Base-by-base conservation (phyloP, 2,888 invertebrate species). In the Cataglyphis cursor region DNA sequence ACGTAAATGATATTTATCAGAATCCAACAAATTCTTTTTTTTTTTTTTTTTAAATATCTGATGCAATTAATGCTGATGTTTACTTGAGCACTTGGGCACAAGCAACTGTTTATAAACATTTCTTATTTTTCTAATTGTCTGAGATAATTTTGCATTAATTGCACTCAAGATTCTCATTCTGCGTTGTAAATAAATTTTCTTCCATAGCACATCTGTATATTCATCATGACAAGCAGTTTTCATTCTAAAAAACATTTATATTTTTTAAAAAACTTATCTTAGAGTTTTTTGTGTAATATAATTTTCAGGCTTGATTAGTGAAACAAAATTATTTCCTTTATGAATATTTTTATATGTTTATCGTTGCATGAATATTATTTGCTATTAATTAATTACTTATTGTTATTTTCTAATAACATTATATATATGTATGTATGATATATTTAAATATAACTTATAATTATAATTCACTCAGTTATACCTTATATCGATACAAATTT, bases 401-500 rank as follows among this genome's bases (percentile, higher is more conserved):
- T 57, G 21, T 21, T 24, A n/a, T 57, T 4, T 41, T 61, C 6
- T 41, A 59, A 59, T 57, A 15, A 41, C 24, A 59, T 38, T 18
- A 15, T 48, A 18, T 48, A 8, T 48, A 18, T 61, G 21, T 15
- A 24, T 21, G 28, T 18, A 35, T 44, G 24, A 44, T 48, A 64
- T 64, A 64, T 74, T 75, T 65, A 35, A 51, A 51, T 24, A 3
- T 10, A 21, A 48, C 15, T 65, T 48, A 28, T 75, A 75, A 62
- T 51, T 48, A 28, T 75, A 75, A 62, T 21, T 74, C 44, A 10
- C 12, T 21, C 35, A 31, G 44, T 73, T 73, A 51, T 24, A 51
- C 51, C 51, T 12, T 24, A 75, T 65, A 65, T 75, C 65, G 65
- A 75, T 65, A 61, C n/a, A 75, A 65, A 75, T 35, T 35, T 48